Base-by-base conservation (phyloP, 2,888 invertebrate species). In the Platycheirus albimanus region DNA sequence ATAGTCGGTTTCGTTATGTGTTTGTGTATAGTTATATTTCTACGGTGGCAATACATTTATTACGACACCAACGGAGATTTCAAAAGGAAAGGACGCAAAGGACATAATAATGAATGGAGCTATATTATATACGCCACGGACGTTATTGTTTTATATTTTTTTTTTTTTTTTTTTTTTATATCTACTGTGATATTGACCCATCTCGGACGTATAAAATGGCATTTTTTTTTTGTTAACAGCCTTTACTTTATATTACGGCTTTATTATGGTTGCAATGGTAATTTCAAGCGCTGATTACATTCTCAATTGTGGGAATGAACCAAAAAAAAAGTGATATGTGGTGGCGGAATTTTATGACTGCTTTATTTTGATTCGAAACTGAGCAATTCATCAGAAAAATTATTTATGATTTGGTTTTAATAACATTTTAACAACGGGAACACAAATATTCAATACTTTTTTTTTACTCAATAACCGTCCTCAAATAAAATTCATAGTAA, bases 181-280 rank as follows among this genome's bases (percentile, higher is more conserved):
- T 20, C 7, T 15, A 3, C 15, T 30, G 28, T 51, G 15, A 28
- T 30, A 51, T 30, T 30, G 10, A 11, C 15, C 15, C 28, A 15
- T 28, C 28, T 33, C 30, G 8, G 30, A 51, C 10, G 19, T 10
- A 13, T 8, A 30, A 51, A 0, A 20, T 8, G 13, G 13, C n/a
- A n/a, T n/a, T n/a, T 28, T 51, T 51, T 24, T 24, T 47, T 47
- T n/a, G 47, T 47, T 49, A 49, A 51, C 15, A 30, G 15, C 5
- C 51, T 15, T 51, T 30, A 51, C 28, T 51, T 28, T 10, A 30
- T 51, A 24, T 51, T 10, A 15, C 15, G 51, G 13, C n/a, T 20
- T 20, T 49, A 49, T 49, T 49, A 49, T 10, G 15, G 51, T 51
- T 15, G 51, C 8, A 8, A 10, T 17, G 17, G 1, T 33, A 33